These are phyloP conservation scores for Dromococcyx pavoninus DNA, from an alignment of 2,797 vertebrate genomes.

Conservation along the genomic window DNA sequence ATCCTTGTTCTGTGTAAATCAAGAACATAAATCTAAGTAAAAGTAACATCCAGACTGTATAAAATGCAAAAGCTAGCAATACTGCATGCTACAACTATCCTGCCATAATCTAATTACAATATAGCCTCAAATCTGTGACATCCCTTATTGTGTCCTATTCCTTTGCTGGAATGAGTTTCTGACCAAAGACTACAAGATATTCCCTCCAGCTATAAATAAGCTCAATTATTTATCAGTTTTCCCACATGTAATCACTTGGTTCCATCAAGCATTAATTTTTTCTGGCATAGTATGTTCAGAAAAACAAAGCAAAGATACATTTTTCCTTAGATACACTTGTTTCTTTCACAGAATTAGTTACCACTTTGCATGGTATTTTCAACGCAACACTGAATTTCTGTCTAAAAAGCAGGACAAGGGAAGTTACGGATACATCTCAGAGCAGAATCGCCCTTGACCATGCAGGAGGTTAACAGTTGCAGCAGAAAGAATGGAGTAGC, in stretches of 20 bases:
- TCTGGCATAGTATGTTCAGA: not conserved
- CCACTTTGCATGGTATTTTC: not conserved
- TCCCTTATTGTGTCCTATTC: not conserved
- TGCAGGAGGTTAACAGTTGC: not conserved
- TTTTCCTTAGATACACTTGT: not conserved
- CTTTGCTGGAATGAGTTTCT: not conserved
- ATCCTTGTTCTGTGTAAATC: slow-evolving; percentile 77
- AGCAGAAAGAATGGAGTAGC: not conserved
- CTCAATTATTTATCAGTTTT: not conserved
- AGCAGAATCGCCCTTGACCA: not conserved
- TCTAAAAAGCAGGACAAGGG: not conserved
- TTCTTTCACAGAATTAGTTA: not conserved
- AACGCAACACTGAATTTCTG: not conserved
- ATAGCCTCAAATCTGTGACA: not conserved
- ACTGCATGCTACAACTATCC: not conserved
- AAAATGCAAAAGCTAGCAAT: not conserved
- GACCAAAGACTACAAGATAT: not conserved
- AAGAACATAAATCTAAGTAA: slow-evolving; percentile 37
- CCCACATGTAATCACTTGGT: not conserved
- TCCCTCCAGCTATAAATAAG: not conserved
- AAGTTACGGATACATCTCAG: not conserved
- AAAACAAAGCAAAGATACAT: not conserved
- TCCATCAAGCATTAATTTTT: not conserved
- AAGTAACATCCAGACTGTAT: not conserved
- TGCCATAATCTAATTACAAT: not conserved